Evolutionary conservation across 2,113 vertebrate species (phyloP), one percentile per base, ranked within the genome.

Genomic region (Trachemys scripta): DNA sequence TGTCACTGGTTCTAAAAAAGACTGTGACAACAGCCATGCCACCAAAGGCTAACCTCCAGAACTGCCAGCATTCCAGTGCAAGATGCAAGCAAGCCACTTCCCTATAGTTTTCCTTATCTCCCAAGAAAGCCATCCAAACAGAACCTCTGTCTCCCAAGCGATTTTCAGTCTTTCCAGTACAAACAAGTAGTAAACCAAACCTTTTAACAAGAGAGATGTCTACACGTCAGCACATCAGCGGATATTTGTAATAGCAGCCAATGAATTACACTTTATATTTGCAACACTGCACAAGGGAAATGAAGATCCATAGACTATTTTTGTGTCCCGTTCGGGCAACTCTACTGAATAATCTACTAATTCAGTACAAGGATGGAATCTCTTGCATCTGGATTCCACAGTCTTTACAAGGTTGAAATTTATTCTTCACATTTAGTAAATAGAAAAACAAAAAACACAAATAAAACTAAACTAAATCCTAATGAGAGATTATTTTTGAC

Each of bases 141-240:
- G 75, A 80, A 92, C 53, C 54, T 62, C 75, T 5, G 7, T 53
- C 94, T 87, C n/a, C 83, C 87, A 82, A 90, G 87, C 27, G 92
- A 62, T 1, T 84, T 81, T 69, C 89, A 10, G 0, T 2, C 50
- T 90, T 93, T 95, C 96, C 95, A 85, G 59, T 9, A 51, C 86
- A 92, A 95, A 97, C 88, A 85, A 13, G 1, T 42, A 89, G 83
- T 87, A 80, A 86, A 87, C 94, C 57, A 62, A 97, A 87, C 53
- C 92, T 90, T 84, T 85, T 2, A 80, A 82, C 89, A n/a, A 92
- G 90, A 90, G 8, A 86, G 87, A 93, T 8, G 86, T 80, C 82
- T 53, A 62, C 87, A 45, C 51, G 76, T 75, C 95, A 91, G 84
- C 4, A 22, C 1, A 24, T 9, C 5, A 38, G 78, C 29, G 53